These are phyloP conservation scores for Pleuronectes platessa DNA, from an alignment of 2,113 vertebrate genomes.

Conservation along the genomic window DNA sequence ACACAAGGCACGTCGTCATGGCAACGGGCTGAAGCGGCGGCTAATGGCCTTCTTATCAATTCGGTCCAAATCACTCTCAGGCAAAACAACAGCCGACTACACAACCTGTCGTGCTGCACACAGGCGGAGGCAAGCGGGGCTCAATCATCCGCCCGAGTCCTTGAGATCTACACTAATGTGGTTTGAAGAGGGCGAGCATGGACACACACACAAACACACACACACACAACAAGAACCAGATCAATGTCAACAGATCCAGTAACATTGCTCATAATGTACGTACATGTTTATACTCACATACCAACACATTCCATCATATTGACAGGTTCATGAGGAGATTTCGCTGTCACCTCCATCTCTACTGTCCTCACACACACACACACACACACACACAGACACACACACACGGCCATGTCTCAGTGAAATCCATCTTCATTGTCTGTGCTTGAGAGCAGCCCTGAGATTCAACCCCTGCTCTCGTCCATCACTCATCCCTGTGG, in stretches of 20 bases:
- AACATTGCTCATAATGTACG: constrained; percentile 7
- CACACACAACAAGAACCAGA: not conserved
- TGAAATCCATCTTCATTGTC: constrained; percentile 73
- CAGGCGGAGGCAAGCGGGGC: not conserved
- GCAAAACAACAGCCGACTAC: constrained; percentile 45
- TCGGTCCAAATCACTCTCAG: constrained; percentile 64
- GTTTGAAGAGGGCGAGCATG: not conserved
- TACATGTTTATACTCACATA: constrained; percentile 24
- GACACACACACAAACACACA: not conserved
- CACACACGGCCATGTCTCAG: constrained; percentile 24
- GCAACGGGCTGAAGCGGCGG: constrained; percentile 66
- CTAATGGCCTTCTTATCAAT: constrained; percentile 76
- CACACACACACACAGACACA: constrained; percentile 28
- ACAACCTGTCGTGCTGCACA: constrained; percentile 13
- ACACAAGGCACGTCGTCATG: constrained; percentile 58
- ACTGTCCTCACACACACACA: constrained; percentile 27
- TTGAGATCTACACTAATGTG: constrained; percentile 28
- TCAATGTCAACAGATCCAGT: not conserved
- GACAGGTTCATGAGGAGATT: constrained; percentile 60
- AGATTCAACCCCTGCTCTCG: constrained; percentile 45
- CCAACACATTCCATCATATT: constrained; percentile 55
- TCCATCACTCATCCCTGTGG: constrained; percentile 55
- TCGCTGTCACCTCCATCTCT: constrained; percentile 35
- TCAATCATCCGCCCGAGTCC: not conserved
- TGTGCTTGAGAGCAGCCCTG: constrained; percentile 55